Evolutionary conservation across 1,140 invertebrate species (phyloP).

Genomic region (Araneus ventricosus): DNA sequence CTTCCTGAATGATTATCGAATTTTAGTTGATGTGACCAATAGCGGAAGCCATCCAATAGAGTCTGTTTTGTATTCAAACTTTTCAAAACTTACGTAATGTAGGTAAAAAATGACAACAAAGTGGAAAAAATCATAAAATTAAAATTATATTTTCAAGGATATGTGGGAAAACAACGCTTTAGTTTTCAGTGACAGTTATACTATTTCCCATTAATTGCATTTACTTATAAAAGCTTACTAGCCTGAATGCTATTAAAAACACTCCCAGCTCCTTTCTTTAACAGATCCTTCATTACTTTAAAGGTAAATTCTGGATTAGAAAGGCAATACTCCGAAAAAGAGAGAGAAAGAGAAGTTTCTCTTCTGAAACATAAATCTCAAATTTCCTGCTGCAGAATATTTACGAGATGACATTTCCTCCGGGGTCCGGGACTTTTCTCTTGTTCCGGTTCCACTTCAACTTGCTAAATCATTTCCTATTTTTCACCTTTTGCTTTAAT

Average conservation of each 20-base stretch:
- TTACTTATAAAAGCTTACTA: background rate
- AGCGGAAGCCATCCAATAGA: too few species aligned
- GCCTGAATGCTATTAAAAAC: background rate
- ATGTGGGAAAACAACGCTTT: too few species aligned
- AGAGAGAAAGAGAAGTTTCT: background rate
- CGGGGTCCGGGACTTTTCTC: background rate
- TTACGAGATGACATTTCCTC: constrained; percentile 14
- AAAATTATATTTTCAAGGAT: too few species aligned
- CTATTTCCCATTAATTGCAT: too few species aligned
- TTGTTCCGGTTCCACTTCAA: constrained; percentile 43
- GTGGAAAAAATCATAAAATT: too few species aligned
- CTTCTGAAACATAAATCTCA: constrained; percentile 29
- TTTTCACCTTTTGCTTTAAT: constrained; percentile 1
- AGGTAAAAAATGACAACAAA: too few species aligned
- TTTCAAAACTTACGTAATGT: too few species aligned
- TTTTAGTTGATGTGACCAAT: too few species aligned
- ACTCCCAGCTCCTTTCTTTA: background rate
- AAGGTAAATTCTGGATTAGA: background rate
- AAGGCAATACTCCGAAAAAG: background rate
- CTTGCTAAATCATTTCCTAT: constrained; percentile 35
- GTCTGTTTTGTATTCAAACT: too few species aligned
- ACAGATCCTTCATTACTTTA: background rate
- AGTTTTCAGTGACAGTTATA: too few species aligned
- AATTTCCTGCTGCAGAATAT: constrained; percentile 38
- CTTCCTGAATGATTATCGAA: too few species aligned